Evolutionary conservation across 2,888 invertebrate genomes (phyloP), one percentile per base, ranked within the genome.

Genomic region (Julus scandinavius): DNA sequence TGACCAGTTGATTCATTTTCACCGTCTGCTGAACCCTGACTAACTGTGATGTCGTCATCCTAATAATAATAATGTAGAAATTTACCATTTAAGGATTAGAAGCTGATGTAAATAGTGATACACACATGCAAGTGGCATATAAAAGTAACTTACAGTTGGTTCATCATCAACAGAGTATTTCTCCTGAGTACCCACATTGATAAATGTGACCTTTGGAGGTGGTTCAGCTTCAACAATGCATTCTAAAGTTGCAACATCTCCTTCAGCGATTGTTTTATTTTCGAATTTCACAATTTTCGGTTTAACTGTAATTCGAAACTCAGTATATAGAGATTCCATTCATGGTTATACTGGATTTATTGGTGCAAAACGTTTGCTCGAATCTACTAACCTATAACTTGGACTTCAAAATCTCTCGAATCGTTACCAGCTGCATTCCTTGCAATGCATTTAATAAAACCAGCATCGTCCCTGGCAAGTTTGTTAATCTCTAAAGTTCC

Each of bases 371-470:
- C 6, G 1, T 2, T 63, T 11, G 20, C 5, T 1, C 20, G 0
- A 63, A 63, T 15, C 0, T 9, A 87, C 87, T 88, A 40, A 88
- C 88, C 72, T 4, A 90, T 89, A 41, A 90, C 90, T 72, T 88
- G 87, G 11, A 90, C 72, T 45, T 87, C 87, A 40, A 90, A 94
- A 91, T 95, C 95, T 1, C 94, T 95, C 83, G 88, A 85, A 72
- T 89, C 90, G 83, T 94, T 93, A 2, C 96, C 97, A 9, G 97
- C 97, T 49, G 94, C 94, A 91, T 97, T 98, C 89, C 94, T 94
- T 1, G 97, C 97, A 49, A 94, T 94, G 91, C 97, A 98, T 88
- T 95, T 95, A 92, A 97, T 97, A 90, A 94, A 94, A 0, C 96
- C 96, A 89, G 95, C 95, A 91, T 97, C 97, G 86, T 95, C 95